Evolutionary conservation across 2,797 vertebrate species (phyloP).

Genomic region (Oreortyx pictus): DNA sequence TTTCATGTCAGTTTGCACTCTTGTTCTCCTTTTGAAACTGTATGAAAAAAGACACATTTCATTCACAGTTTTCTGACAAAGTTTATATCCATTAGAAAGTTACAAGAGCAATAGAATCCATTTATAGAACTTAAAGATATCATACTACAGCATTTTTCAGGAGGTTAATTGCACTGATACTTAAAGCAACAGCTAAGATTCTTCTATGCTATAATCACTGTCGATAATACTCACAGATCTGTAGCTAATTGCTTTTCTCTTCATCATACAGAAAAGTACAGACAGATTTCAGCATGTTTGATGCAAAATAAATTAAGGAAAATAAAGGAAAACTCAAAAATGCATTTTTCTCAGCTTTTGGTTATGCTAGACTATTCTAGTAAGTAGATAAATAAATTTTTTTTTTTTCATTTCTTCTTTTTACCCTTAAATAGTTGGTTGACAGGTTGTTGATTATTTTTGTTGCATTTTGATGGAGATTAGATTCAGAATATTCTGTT

Average conservation of each 20-base stretch:
- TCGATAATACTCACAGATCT: background rate
- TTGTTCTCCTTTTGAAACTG: background rate
- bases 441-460: background rate
- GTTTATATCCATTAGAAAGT: background rate
- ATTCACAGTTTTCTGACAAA: background rate
- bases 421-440: background rate
- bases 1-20: background rate
- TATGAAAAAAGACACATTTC: accelerated
- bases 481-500: background rate
- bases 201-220: background rate
- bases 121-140: background rate
- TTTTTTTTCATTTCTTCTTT: background rate
- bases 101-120: background rate
- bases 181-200: background rate
- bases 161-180: background rate
- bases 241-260: background rate
- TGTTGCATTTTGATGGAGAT: accelerated
- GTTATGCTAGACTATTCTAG: background rate
- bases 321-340: background rate
- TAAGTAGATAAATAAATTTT: background rate
- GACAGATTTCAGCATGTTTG: background rate
- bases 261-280: background rate
- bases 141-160: background rate
- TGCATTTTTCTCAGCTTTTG: background rate
- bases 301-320: background rate